phyloP scores from a whole-genome alignment of 2,797 vertebrate species.

The Thamnophis elegans region DNA sequence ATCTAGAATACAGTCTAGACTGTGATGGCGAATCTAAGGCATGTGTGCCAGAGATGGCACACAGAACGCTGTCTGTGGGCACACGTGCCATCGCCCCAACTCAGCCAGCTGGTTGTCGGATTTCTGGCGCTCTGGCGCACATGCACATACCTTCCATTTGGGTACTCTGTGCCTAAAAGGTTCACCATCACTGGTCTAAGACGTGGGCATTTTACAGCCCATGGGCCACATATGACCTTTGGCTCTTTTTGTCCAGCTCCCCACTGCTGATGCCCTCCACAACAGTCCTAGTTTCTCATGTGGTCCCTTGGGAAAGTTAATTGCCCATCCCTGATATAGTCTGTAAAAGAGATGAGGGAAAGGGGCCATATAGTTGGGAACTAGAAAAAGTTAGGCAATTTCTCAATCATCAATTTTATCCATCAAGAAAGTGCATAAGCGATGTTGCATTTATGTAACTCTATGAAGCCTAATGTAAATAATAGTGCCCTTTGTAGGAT shows the following conservation, averaged over 20 bases:
- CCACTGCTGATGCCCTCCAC: too few relatives aligned
- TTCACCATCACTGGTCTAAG: neutral
- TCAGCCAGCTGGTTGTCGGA: too few relatives aligned
- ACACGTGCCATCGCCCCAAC: too few relatives aligned
- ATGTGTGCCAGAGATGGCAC: too few relatives aligned
- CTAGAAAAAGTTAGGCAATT: neutral
- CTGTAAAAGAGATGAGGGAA: neutral
- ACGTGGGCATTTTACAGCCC: neutral
- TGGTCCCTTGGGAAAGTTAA: neutral
- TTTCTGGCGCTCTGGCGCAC: too few relatives aligned
- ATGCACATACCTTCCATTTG: too few relatives aligned
- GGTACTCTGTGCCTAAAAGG: too few relatives aligned
- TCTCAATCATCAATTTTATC: neutral
- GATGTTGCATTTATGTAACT: neutral
- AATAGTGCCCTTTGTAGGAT: neutral
- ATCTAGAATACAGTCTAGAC: neutral
- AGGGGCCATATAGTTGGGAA: neutral
- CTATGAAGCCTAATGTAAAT: neutral
- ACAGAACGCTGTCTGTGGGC: too few relatives aligned
- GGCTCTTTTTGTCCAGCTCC: neutral
- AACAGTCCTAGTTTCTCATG: neutral
- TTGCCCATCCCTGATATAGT: neutral
- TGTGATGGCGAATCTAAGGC: too few relatives aligned
- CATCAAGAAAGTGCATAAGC: neutral
- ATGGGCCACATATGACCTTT: neutral